Evolutionary conservation across 2,113 vertebrate species (phyloP).

Genomic region (Chionis minor): DNA sequence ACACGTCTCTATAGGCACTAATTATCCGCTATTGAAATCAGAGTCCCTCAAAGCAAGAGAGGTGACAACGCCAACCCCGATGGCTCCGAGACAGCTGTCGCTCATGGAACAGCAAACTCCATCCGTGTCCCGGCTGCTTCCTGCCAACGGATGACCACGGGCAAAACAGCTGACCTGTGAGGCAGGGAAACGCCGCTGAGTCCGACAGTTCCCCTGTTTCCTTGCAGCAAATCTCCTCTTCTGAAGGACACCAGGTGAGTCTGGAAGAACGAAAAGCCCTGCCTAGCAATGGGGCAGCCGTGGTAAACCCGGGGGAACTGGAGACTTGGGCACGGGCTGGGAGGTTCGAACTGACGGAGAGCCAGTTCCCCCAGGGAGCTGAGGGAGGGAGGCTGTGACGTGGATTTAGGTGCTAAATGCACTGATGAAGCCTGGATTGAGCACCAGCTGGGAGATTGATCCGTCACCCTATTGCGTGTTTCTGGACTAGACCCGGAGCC

Average conservation of each 20-base stretch:
- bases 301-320: fast-evolving
- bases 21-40: background rate
- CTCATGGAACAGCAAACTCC: background rate
- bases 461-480: fast-evolving
- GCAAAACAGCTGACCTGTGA: background rate
- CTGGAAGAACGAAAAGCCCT: background rate
- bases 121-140: fast-evolving
- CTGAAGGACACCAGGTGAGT: background rate
- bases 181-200: background rate
- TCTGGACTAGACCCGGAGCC: background rate
- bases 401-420: background rate
- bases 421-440: background rate
- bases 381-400: background rate
- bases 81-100: fast-evolving
- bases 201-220: fast-evolving
- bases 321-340: fast-evolving
- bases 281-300: fast-evolving
- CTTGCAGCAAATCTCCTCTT: background rate
- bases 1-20: background rate
- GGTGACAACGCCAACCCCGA: background rate
- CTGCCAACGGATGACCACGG: fast-evolving
- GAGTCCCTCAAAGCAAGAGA: background rate
- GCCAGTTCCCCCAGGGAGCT: fast-evolving
- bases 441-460: background rate
- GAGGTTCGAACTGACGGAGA: background rate